Evolutionary conservation across 2,888 invertebrate species (phyloP).

Genomic region (Onchidella celtica): DNA sequence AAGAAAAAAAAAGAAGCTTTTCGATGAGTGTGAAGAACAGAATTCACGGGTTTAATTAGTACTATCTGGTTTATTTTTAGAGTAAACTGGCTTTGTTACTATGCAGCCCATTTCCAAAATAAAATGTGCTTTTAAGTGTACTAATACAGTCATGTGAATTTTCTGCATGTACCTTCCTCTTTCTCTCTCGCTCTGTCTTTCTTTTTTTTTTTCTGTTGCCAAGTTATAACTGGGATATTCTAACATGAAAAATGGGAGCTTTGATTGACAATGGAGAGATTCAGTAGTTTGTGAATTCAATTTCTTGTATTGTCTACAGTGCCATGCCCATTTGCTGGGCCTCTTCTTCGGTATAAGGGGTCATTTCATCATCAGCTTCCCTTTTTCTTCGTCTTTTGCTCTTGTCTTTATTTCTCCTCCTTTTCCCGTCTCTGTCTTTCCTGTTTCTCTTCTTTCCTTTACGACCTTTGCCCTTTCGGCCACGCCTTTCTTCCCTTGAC

Average conservation of each 20-base stretch:
- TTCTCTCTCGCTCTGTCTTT: constrained; percentile 10
- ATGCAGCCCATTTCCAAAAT: too few relatives aligned
- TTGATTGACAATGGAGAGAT: too few relatives aligned
- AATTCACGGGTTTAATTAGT: too few relatives aligned
- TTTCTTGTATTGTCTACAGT: not conserved
- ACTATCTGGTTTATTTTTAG: too few relatives aligned
- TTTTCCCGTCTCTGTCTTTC: not conserved
- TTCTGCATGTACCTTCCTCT: not conserved
- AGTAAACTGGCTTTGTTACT: too few relatives aligned
- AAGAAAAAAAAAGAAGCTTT: too few relatives aligned
- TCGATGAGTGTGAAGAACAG: too few relatives aligned
- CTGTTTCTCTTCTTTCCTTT: constrained; percentile 3
- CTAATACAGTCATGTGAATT: too few relatives aligned
- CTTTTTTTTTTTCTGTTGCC: not conserved
- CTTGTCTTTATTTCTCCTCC: constrained; percentile 8
- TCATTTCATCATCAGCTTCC: not conserved
- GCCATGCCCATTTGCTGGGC: not conserved
- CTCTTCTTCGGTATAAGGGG: not conserved
- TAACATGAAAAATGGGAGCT: too few relatives aligned
- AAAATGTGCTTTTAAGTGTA: too few relatives aligned
- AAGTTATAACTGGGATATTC: too few relatives aligned
- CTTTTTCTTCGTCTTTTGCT: constrained; percentile 6
- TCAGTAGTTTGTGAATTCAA: too few relatives aligned
- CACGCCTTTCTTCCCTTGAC: constrained; percentile 52
- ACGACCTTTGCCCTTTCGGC: constrained; percentile 22